Evolutionary conservation across 2,888 invertebrate genomes (phyloP), one percentile per base, ranked within the genome.

Genomic region (Arenicola marina): DNA sequence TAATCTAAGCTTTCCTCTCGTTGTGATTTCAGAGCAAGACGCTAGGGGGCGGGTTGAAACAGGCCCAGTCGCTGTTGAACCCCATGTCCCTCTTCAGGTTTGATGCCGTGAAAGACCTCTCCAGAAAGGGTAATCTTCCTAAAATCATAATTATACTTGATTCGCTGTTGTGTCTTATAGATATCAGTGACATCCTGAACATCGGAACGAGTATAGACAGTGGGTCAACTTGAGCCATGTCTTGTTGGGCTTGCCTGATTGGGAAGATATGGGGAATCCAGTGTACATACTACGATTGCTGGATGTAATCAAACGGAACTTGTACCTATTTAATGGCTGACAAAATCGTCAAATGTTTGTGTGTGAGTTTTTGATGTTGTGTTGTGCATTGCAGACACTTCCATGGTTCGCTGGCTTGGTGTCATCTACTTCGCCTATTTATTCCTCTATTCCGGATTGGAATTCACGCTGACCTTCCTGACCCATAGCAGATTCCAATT

Each of bases 381-480:
- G 15, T 61, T 60, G 1, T 18, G 33, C 44, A 51, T 76, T 70
- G 82, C 87, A 84, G 91, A 93, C 80, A 85, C 88, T 67, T 82
- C 84, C 1, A 62, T 69, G 0, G 71, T 85, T 33, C 76, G 76
- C 59, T 69, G 72, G 31, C 76, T 84, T 53, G 86, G 86, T 21
- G 61, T 75, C 38, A 79, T 85, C 15, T 87, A 87, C 73, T 98
- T 98, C 83, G 84, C 94, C 11, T 98, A 95, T 85, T 86, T 97
- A 68, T 94, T 97, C 80, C 87, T 95, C 65, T 97, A 95, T 84
- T 96, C 97, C 59, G 98, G 97, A 1, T 86, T 99, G 62, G 98
- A 99, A 85, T 99, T 97, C 81, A 98, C 98, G 0, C 86, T 99
- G 38, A 95, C 97, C 59, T 99, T 99, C 86, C 87, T 98, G 54